phyloP scores from a whole-genome alignment of 1,140 invertebrate species.

The Diorhabda carinulata region DNA sequence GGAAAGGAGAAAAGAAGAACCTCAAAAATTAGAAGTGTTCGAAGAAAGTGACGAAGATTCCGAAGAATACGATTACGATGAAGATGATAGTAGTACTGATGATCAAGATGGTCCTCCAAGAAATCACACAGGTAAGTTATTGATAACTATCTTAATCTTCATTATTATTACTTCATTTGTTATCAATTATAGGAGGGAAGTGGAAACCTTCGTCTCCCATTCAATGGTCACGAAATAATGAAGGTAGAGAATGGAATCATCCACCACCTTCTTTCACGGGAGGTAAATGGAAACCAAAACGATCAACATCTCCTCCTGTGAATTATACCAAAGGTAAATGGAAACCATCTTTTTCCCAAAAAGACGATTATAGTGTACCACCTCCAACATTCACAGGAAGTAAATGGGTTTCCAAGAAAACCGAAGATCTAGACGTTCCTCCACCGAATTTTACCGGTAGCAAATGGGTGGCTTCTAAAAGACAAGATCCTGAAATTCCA shows the following conservation, averaged over 20 bases:
- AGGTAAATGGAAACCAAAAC: constrained; percentile 40
- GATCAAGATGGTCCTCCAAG: constrained; percentile 51
- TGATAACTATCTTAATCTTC: neutral
- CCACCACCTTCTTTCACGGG: constrained; percentile 42
- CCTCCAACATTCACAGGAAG: constrained; percentile 51
- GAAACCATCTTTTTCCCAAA: constrained; percentile 37
- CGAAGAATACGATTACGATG: constrained; percentile 54
- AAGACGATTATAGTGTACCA: constrained; percentile 39
- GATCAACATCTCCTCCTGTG: constrained; percentile 49
- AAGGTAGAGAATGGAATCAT: constrained; percentile 38
- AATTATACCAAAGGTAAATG: constrained; percentile 72
- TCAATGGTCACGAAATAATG: constrained; percentile 35
- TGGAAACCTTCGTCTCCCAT: constrained; percentile 50
- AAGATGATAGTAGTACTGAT: constrained; percentile 53
- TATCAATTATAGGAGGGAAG: constrained; percentile 38
- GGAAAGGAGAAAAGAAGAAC: constrained; percentile 47
- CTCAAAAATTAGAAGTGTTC: constrained; percentile 34
- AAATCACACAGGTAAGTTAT: constrained; percentile 36
- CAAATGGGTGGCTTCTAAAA: constrained; percentile 50
- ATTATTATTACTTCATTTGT: neutral
- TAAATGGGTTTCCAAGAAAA: constrained; percentile 49
- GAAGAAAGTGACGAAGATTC: constrained; percentile 48
- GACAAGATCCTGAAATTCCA: constrained; percentile 14
- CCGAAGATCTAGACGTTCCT: constrained; percentile 36
- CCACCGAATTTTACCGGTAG: constrained; percentile 33